A percentile compares a stretch with the other conserved stretches of the same genome.
These are phyloP conservation scores for Hedya salicella DNA, from an alignment of 2,888 invertebrate species.

Conservation along the genomic window DNA sequence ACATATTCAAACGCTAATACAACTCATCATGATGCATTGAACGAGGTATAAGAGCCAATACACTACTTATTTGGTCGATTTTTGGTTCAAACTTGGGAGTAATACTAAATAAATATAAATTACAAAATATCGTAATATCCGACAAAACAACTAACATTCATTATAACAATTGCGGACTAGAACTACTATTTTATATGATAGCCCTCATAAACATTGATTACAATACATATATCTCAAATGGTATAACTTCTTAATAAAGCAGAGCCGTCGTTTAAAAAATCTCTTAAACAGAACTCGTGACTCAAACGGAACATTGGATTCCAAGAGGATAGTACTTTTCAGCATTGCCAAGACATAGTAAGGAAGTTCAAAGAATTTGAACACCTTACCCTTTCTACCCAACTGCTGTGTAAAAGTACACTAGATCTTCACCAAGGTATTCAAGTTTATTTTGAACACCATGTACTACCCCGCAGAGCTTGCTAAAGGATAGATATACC, in stretches of 20 bases:
- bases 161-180: conserved; percentile 41
- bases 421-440: too few species aligned
- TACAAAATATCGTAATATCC: conserved; percentile 29
- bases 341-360: too few species aligned
- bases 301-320: neutral
- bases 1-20: neutral
- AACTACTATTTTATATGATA: conserved; percentile 38
- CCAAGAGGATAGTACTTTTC: too few species aligned
- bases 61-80: conserved; percentile 25
- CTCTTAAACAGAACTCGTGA: neutral
- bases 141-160: conserved; percentile 36
- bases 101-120: conserved; percentile 30
- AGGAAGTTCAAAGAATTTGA: too few species aligned
- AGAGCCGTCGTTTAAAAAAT: neutral
- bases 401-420: too few species aligned
- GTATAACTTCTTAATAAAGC: conserved; percentile 7
- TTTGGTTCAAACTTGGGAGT: conserved; percentile 22
- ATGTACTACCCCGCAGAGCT: too few species aligned
- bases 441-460: too few species aligned
- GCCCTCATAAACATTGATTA: conserved; percentile 40
- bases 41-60: conserved; percentile 6
- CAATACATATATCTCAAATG: conserved; percentile 25
- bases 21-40: neutral
- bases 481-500: too few species aligned
- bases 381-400: too few species aligned